Evolutionary conservation across 2,888 invertebrate species (phyloP), one percentile per base, ranked within the genome.

Genomic region (Cataglyphis rosenhaueri): DNA sequence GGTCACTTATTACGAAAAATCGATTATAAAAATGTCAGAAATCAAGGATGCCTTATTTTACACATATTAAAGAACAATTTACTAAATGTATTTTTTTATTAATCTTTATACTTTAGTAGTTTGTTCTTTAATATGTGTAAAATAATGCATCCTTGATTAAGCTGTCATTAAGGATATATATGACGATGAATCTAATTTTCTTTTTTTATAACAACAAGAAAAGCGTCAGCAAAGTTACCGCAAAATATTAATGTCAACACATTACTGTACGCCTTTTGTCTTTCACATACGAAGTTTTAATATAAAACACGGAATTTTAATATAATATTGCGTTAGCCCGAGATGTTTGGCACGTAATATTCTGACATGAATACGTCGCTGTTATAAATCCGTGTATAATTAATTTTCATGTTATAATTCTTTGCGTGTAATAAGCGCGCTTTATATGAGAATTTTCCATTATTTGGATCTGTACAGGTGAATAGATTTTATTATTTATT

Each of bases 291-390:
- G 59, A 70, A 59, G 59, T 70, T 79, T 79, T 79, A 79, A 79
- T 78, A 78, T 78, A 35, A 79, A 79, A 79, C 44, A 70, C 44
- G 78, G 55, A 70, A 79, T 79, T 79, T 79, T 79, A 79, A 79
- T 79, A 79, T 79, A 79, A 79, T 70, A 57, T 68, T 68, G 59
- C 29, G 78, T 57, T 70, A 44, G 15, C 59, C 32, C 32, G 70
- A 79, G 70, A 79, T 32, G 78, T 70, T 79, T 79, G 78, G 38
- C 68, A 44, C 41, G 68, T 70, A 25, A 78, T 70, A 79, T 61
- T 70, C 18, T 70, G 78, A 79, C 59, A 18, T 70, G 25, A 59
- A 79, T 70, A 48, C 18, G 18, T 78, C 5, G 18, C 21, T 48
- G 32, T 44, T 44, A 35, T 44, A 78, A 78, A 59, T 70, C 12